A percentile compares a stretch with the other conserved stretches of the same genome.
phyloP scores from a whole-genome alignment of 2,888 invertebrate genomes.

The Netelia virgata region DNA sequence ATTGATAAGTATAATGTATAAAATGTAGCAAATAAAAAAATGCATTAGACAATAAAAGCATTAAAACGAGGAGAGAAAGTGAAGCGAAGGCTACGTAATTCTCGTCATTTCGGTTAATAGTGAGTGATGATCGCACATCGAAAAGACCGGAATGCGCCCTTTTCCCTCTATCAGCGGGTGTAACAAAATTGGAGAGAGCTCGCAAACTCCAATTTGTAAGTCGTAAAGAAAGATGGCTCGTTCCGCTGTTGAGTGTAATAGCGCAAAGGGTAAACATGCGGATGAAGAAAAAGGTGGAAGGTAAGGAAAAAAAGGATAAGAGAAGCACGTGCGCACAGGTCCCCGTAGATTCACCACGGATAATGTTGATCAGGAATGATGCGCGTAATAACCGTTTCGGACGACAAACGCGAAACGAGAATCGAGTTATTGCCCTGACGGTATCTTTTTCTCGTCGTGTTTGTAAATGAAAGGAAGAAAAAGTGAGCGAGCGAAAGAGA shows the following conservation, averaged over 20 bases:
- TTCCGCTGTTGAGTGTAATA: conserved; percentile 34
- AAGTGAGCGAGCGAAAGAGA: not conserved
- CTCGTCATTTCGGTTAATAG: conserved; percentile 34
- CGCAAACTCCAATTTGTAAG: conserved; percentile 70
- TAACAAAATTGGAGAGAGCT: conserved; percentile 49
- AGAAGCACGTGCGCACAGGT: conserved; percentile 46
- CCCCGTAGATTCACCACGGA: conserved; percentile 55
- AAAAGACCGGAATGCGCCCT: conserved; percentile 22
- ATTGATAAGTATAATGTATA: not conserved
- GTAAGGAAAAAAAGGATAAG: conserved; percentile 18
- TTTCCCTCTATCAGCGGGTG: conserved; percentile 42
- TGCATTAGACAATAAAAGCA: not conserved
- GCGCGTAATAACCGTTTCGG: conserved; percentile 68
- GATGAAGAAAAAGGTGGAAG: conserved; percentile 11
- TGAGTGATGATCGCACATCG: conserved; percentile 44
- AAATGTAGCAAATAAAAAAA: not conserved
- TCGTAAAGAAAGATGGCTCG: conserved; percentile 65
- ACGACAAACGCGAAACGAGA: conserved; percentile 67
- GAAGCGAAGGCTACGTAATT: not conserved
- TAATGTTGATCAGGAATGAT: conserved; percentile 68
- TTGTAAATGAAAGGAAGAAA: conserved; percentile 33
- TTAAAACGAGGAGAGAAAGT: not conserved
- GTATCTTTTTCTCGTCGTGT: conserved; percentile 54
- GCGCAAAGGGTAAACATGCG: conserved; percentile 41
- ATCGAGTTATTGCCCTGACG: conserved; percentile 65